Evolutionary conservation across 2,113 vertebrate species (phyloP), one percentile per base, ranked within the genome.

Genomic region (Xiphophorus couchianus): DNA sequence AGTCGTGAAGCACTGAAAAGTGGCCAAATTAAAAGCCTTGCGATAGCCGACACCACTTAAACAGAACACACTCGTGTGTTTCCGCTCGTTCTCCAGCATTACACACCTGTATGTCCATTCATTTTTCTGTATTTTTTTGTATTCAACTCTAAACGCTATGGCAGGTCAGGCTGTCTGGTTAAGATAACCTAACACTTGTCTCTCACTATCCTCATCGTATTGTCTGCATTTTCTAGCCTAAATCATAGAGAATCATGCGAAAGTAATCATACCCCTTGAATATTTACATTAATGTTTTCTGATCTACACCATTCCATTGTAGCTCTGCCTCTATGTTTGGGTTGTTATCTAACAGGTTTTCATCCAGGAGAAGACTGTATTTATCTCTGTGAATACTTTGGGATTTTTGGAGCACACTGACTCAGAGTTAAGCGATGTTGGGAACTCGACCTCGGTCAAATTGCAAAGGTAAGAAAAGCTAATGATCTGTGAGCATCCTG

Each of bases 1-100:
- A 63, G 31, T 73, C 72, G 63, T 58, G 69, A 29, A 76, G 30
- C 62, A 42, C 42, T 83, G 81, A 44, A 65, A 29, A 44, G 63
- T 44, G n/a, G 28, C 64, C 37, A 61, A 71, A 83, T 74, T 58
- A 83, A 80, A 84, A 62, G 84, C 80, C 72, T 61, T 78, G 62
- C 42, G 73, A 69, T 67, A 80, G 80, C 63, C 58, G 27, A 61
- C 12, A 28, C 29, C 31, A 35, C 25, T 39, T 65, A 83, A 66
- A 74, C 30, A 74, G 35, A 69, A 71, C 25, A 44, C 0, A 6
- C 58, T 75, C 22, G 29, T 12, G 19, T 67, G 54, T 22, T 22
- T 54, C 48, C 6, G 22, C 48, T 51, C 5, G 3, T 51, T 54
- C 51, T 54, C 15, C 48, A 51, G 48, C 6, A 22, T 17, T 8